phyloP scores from a whole-genome alignment of 2,888 invertebrate species.

The Volucella bombylans region DNA sequence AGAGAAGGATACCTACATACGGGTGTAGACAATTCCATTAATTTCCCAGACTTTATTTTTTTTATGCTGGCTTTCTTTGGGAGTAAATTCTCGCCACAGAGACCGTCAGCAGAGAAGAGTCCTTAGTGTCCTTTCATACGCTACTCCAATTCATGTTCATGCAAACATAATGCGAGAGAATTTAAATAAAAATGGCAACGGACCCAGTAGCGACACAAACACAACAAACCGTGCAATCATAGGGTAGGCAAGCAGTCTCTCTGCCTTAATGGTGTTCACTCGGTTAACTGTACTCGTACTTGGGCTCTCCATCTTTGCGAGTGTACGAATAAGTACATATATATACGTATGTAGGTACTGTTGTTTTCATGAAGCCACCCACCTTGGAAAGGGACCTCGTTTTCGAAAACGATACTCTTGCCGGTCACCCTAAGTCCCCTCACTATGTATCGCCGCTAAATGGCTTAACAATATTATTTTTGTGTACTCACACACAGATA shows the following conservation, averaged over 20 bases:
- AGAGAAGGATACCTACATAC: slow-evolving; percentile 1
- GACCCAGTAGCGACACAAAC: not conserved
- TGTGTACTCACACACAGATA: slow-evolving; percentile 44
- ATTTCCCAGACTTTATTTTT: slow-evolving; percentile 49
- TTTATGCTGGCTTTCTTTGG: not conserved
- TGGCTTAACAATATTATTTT: slow-evolving; percentile 64
- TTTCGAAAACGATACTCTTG: no score
- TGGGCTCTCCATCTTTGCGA: not conserved
- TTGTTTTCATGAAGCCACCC: slow-evolving; percentile 17
- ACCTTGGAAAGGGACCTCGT: no score
- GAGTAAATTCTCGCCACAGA: slow-evolving; percentile 32
- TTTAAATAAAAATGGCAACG: slow-evolving; percentile 55
- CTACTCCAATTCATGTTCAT: slow-evolving; percentile 27
- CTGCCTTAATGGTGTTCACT: slow-evolving; percentile 43
- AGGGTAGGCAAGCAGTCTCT: slow-evolving; percentile 31
- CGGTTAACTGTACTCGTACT: slow-evolving; percentile 6
- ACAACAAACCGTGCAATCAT: slow-evolving; percentile 12
- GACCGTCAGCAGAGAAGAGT: slow-evolving; percentile 7
- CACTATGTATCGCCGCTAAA: slow-evolving; percentile 34
- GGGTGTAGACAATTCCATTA: slow-evolving; percentile 66
- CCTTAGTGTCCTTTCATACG: slow-evolving; percentile 5
- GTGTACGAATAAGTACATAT: slow-evolving; percentile 33
- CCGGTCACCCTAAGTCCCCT: no score
- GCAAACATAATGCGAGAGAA: slow-evolving; percentile 43
- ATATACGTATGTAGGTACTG: slow-evolving; percentile 39